Evolutionary conservation across 2,113 vertebrate species (phyloP), one percentile per base, ranked within the genome.

Genomic region (Gadus macrocephalus): DNA sequence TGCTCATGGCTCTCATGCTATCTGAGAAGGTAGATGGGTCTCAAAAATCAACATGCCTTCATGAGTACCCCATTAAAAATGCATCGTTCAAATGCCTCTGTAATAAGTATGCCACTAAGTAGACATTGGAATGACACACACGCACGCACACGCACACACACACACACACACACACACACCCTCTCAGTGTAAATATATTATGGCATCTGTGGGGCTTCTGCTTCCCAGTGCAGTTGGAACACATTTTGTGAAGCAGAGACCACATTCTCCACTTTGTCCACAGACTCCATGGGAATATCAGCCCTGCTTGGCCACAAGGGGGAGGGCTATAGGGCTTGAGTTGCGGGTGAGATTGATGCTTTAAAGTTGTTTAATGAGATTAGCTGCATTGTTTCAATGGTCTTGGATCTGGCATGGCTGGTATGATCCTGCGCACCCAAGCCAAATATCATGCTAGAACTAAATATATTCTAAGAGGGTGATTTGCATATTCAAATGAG

Each of bases 361-460:
- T n/a, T 58, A 76, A 83, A 71, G 59, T 20, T 71, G 77, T 74
- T 79, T 83, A 86, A 83, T 81, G 75, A 69, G 86, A 88, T 87
- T 85, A 84, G 67, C 20, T 64, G 77, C 74, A 78, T 85, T 87
- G 74, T 79, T 38, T 66, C 28, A 68, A 73, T 2, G 8, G 68
- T 74, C 69, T 69, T 65, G 61, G 72, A 73, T n/a, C 3, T 77
- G 71, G 42, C 42, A 11, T 9, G 42, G 42, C 42, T 14, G 42
- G 42, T 49, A 2, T 11, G 38, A 6, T 49, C 42, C 42, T 49
- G 42, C 11, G 42, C 42, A 14, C n/a, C 20, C 7, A 6, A 22
- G 42, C 25, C 25, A 25, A 25, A 25, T 25, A 35, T 7, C 6
- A 35, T 4, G 31, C 31, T 35, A 35, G 31, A 35, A 35, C 31